phyloP scores from a whole-genome alignment of 2,888 invertebrate genomes.

The Amiota mariae region DNA sequence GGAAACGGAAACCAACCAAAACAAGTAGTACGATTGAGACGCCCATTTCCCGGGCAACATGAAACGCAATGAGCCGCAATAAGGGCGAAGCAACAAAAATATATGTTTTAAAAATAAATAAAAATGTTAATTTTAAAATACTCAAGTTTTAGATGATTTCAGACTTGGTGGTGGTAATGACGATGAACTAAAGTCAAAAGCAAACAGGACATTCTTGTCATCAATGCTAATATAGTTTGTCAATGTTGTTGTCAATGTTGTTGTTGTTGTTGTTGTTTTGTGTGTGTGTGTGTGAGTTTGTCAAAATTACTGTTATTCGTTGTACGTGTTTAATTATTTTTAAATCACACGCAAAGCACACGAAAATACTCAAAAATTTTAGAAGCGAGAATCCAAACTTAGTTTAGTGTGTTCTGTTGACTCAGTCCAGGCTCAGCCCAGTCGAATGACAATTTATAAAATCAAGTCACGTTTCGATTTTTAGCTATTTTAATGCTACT shows the following conservation, averaged over 20 bases:
- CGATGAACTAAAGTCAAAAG: neutral
- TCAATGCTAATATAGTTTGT: constrained; percentile 14
- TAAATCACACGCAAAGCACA: constrained; percentile 61
- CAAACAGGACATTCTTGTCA: neutral
- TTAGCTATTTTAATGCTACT: constrained; percentile 54
- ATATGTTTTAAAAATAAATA: constrained; percentile 62
- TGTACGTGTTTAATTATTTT: constrained; percentile 68
- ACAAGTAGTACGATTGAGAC: constrained; percentile 14
- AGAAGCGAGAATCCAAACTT: too few relatives aligned
- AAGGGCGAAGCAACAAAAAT: constrained; percentile 15
- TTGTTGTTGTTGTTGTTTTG: constrained; percentile 16
- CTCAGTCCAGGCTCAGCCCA: neutral
- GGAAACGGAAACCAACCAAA: constrained; percentile 3
- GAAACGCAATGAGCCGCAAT: constrained; percentile 53
- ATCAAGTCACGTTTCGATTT: constrained; percentile 62
- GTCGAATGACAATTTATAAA: constrained; percentile 46
- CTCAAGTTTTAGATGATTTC: constrained; percentile 18
- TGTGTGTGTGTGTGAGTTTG: constrained; percentile 38
- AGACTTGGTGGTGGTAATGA: neutral
- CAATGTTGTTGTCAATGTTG: constrained; percentile 4
- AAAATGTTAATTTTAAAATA: constrained; percentile 65
- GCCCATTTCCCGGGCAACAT: too few relatives aligned
- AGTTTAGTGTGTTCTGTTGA: too few relatives aligned
- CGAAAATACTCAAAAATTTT: constrained; percentile 31
- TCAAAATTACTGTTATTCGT: constrained; percentile 65